Percentiles rank a stretch among this genome's conserved stretches.
These are phyloP conservation scores for Flexamia atlantica DNA, from an alignment of 2,888 invertebrate species.

Conservation along the genomic window DNA sequence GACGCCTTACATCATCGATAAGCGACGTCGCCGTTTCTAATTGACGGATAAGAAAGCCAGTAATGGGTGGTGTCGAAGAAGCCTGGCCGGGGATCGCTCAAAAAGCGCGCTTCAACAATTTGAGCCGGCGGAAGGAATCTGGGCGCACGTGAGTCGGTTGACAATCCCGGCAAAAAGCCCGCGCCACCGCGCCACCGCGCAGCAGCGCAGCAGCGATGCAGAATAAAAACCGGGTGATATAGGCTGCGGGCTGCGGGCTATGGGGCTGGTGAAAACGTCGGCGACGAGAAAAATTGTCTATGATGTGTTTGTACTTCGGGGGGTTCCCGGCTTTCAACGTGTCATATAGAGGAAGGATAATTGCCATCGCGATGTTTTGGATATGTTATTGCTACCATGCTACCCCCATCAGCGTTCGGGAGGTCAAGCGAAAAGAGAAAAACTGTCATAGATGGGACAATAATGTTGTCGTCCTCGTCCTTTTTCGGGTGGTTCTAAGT, in stretches of 20 bases:
- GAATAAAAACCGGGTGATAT: constrained; percentile 34
- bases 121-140: constrained; percentile 13
- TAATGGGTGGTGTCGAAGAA: constrained; percentile 40
- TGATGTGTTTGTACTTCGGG: no score
- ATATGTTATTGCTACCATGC: no score
- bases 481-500: no score
- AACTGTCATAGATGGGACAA: no score
- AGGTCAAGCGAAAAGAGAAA: no score
- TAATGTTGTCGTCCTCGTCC: no score
- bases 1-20: neutral
- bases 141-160: constrained; percentile 43
- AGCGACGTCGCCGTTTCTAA: constrained; percentile 26
- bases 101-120: constrained; percentile 43
- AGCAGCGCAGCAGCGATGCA: neutral
- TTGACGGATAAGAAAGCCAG: constrained; percentile 45
- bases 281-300: no score
- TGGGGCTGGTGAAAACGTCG: neutral
- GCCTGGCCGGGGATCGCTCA: constrained; percentile 33
- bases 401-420: no score
- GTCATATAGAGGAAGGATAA: no score
- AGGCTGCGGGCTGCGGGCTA: constrained; percentile 5
- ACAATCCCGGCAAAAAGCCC: constrained; percentile 28
- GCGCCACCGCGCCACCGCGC: neutral
- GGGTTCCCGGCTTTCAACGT: no score
- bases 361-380: no score